A percentile compares a stretch with the other conserved stretches of the same genome.
Evolutionary conservation across 2,888 invertebrate species (phyloP).

Genomic region (Synergus itoensis): DNA sequence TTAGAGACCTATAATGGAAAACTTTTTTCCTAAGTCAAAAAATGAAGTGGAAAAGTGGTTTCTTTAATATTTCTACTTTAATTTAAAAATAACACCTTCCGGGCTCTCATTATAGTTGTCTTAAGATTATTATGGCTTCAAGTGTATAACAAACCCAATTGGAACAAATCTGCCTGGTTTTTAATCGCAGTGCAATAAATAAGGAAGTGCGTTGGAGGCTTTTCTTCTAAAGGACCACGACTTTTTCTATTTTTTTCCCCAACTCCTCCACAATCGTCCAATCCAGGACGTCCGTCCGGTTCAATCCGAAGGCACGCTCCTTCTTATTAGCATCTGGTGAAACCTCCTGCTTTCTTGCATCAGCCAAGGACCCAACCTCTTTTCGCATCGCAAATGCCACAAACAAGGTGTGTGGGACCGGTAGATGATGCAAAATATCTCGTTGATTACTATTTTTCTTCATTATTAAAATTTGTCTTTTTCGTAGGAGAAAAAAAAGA

Average conservation of each 20-base stretch:
- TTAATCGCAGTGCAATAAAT: conserved; percentile 5
- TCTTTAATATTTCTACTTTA: not conserved
- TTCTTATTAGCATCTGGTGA: conserved; percentile 67
- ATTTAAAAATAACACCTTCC: not conserved
- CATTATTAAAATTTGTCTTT: conserved; percentile 51
- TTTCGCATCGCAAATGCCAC: conserved; percentile 66
- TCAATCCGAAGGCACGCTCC: conserved; percentile 26
- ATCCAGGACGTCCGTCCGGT: conserved; percentile 10
- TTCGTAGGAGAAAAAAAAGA: not conserved
- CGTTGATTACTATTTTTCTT: conserved; percentile 63
- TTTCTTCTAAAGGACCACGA: not conserved
- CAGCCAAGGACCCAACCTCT: conserved; percentile 73
- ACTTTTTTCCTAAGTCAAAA: not conserved
- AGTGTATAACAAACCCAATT: conserved; percentile 8
- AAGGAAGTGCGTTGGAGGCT: conserved; percentile 11
- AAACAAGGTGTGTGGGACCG: conserved; percentile 72
- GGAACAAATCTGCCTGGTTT: not conserved
- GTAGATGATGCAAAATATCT: conserved; percentile 75
- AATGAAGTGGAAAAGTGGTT: not conserved
- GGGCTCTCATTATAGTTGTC: not conserved
- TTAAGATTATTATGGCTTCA: not conserved
- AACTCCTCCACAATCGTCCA: conserved; percentile 3
- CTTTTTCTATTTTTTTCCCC: conserved; percentile 24
- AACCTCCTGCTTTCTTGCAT: conserved; percentile 74
- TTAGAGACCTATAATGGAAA: not conserved